Percentiles rank a stretch among this genome's conserved stretches.
phyloP scores from a whole-genome alignment of 2,888 invertebrate species.

The Ormia ochracea region DNA sequence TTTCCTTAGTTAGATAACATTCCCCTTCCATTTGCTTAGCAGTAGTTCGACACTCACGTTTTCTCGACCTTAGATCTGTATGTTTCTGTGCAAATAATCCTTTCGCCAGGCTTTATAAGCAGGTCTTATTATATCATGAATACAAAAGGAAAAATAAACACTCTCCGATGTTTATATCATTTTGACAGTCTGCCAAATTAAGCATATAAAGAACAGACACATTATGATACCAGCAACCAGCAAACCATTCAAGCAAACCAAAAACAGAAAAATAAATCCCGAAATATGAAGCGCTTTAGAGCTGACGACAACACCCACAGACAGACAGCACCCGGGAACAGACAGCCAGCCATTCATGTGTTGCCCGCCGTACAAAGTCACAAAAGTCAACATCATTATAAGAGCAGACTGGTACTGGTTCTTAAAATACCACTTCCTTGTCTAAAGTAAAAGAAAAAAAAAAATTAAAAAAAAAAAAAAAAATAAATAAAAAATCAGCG shows the following conservation, averaged over 20 bases:
- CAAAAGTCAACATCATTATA: conserved; percentile 20
- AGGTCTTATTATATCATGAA: conserved; percentile 45
- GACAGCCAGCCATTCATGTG: conserved; percentile 1
- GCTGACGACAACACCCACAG: conserved; percentile 61
- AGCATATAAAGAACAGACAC: conserved; percentile 55
- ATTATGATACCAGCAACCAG: conserved; percentile 36
- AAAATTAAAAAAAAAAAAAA: background rate
- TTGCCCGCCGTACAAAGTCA: conserved; percentile 16
- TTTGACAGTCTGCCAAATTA: conserved; percentile 62
- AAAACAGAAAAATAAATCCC: background rate
- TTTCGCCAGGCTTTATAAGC: conserved; percentile 28
- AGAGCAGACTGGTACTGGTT: conserved; percentile 32
- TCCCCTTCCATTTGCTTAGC: background rate
- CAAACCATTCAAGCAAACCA: conserved; percentile 30
- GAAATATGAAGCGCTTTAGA: conserved; percentile 51
- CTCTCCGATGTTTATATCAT: conserved; percentile 52
- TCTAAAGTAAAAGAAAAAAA: background rate
- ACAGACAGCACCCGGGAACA: conserved; percentile 34
- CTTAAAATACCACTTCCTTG: conserved; percentile 23
- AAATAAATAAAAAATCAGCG: conserved; percentile 4
- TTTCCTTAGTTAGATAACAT: background rate
- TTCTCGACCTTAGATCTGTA: background rate
- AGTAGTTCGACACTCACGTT: background rate
- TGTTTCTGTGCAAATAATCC: conserved; percentile 39
- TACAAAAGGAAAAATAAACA: conserved; percentile 8